Conservation (phyloP, 1,140 invertebrate genomes). For the Lysiphlebus fabarum region DNA sequence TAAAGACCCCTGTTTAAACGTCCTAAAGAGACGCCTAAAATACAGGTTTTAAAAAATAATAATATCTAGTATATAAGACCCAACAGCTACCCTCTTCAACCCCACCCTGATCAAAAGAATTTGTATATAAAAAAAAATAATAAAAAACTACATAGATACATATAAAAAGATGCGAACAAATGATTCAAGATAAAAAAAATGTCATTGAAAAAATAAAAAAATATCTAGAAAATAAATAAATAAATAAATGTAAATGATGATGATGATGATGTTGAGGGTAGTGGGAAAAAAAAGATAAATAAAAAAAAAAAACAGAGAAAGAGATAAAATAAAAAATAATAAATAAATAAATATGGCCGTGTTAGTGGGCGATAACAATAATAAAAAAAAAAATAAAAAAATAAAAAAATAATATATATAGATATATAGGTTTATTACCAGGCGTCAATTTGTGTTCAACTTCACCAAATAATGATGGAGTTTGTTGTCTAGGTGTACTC, state of each 20-base stretch:
- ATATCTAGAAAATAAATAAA: constrained; percentile 12
- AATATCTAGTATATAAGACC: constrained; percentile 20
- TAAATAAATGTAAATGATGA: constrained; percentile 30
- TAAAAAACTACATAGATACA: not conserved
- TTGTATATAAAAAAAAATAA: constrained; percentile 27
- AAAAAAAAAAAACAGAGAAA: constrained; percentile 19
- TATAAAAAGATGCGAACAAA: not conserved
- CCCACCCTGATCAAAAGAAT: constrained; percentile 2
- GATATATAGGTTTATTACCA: too few relatives aligned
- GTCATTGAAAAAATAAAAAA: constrained; percentile 22
- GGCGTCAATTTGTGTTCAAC: constrained; percentile 77
- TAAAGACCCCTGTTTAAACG: not conserved
- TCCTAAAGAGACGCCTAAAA: constrained; percentile 25
- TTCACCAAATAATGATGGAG: constrained; percentile 74
- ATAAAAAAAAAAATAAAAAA: too few relatives aligned
- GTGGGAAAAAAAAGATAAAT: too few relatives aligned
- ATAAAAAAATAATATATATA: constrained; percentile 30
- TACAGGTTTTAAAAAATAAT: constrained; percentile 45
- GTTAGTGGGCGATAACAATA: constrained; percentile 21
- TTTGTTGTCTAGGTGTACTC: constrained; percentile 46
- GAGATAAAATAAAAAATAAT: too few relatives aligned
- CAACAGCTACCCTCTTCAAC: not conserved
- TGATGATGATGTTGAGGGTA: constrained; percentile 35
- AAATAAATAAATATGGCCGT: constrained; percentile 40
- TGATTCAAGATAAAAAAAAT: constrained; percentile 18